Evolutionary conservation across 2,888 invertebrate species (phyloP).

Genomic region (Tenthredo amoena): DNA sequence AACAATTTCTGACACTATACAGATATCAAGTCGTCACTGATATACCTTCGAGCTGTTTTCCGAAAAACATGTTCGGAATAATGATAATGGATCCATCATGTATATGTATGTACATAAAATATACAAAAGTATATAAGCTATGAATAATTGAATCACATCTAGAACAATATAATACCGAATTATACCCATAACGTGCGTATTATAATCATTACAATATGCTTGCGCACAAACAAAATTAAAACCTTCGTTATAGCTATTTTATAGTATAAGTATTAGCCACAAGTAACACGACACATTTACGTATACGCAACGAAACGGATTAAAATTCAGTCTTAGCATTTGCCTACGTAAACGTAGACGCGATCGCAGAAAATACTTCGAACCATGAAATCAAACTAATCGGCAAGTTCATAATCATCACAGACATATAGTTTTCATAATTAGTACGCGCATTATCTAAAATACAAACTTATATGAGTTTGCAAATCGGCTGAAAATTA

Average conservation of each 20-base stretch:
- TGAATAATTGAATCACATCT: neutral
- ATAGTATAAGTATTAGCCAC: neutral
- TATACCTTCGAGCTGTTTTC: neutral
- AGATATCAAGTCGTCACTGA: conserved; percentile 1
- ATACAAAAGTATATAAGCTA: neutral
- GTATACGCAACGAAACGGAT: conserved; percentile 32
- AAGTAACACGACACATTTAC: conserved; percentile 17
- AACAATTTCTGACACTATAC: neutral
- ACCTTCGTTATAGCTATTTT: neutral
- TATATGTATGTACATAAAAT: neutral
- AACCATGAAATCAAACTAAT: neutral
- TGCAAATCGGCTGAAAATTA: neutral
- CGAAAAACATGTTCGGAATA: neutral
- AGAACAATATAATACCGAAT: neutral
- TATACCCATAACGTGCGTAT: neutral
- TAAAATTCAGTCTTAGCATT: conserved; percentile 42
- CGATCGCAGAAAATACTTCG: conserved; percentile 24
- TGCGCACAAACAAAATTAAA: neutral
- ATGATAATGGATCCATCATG: neutral
- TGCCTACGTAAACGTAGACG: neutral
- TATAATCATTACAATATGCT: neutral
- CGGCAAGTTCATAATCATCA: neutral
- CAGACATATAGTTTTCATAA: neutral
- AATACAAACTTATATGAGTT: neutral
- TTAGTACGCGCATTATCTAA: neutral